phyloP scores from a whole-genome alignment of 2,797 vertebrate species.

The Artibeus jamaicensis region DNA sequence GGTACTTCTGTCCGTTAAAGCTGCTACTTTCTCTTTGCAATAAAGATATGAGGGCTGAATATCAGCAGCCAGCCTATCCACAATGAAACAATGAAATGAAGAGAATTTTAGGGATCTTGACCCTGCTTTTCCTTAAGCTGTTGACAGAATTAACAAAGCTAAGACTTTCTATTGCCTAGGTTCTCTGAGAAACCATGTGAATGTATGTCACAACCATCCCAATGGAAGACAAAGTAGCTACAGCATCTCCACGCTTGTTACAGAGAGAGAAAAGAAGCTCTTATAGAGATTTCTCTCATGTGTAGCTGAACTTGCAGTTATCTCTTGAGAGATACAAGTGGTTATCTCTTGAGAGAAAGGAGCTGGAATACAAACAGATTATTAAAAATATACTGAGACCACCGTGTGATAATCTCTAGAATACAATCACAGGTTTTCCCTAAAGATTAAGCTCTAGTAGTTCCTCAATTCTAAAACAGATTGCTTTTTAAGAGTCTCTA shows the following conservation, averaged over 20 bases:
- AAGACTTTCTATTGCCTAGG: not conserved
- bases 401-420: too few relatives aligned
- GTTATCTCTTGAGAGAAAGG: not conserved
- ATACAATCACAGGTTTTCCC: not conserved
- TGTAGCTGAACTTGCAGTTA: not conserved
- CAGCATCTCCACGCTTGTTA: not conserved
- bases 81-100: not conserved
- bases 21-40: not conserved
- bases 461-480: not conserved
- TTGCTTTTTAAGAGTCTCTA: not conserved
- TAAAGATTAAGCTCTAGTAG: not conserved
- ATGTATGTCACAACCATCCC: not conserved
- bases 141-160: not conserved
- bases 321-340: not conserved
- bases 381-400: not conserved
- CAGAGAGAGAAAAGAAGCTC: not conserved
- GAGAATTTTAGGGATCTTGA: not conserved
- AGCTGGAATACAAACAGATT: not conserved
- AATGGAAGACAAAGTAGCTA: fast-evolving
- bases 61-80: not conserved
- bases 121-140: not conserved
- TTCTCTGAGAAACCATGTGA: not conserved
- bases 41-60: not conserved
- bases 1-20: not conserved
- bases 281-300: not conserved